Percentiles rank a stretch among this genome's conserved stretches.
Conservation (phyloP, 2,113 vertebrate species). For the Promerops cafer region DNA sequence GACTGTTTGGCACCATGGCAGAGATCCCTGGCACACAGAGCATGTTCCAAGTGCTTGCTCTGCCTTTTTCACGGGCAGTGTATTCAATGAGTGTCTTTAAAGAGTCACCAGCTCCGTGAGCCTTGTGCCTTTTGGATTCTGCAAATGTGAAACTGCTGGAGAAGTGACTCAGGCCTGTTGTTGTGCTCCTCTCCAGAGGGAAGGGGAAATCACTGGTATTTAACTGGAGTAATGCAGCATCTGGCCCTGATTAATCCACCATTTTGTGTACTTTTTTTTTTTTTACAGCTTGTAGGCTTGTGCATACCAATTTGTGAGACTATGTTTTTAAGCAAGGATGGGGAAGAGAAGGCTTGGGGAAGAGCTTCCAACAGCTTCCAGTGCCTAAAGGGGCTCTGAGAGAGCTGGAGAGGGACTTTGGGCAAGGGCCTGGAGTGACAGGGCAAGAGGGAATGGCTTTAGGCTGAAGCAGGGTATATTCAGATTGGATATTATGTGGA, state of each 20-base stretch:
- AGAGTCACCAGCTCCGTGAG: accelerated
- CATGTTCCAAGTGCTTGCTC: not conserved
- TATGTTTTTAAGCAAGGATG: not conserved
- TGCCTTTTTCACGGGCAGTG: not conserved
- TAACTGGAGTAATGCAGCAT: not conserved
- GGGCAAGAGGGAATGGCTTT: not conserved
- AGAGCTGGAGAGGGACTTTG: not conserved
- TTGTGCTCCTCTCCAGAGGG: not conserved
- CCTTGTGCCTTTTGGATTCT: not conserved
- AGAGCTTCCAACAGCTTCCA: not conserved
- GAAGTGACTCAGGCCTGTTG: not conserved
- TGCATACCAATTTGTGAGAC: not conserved
- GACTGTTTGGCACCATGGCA: not conserved
- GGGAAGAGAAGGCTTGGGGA: not conserved
- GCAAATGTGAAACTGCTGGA: not conserved
- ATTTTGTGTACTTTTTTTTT: not conserved
- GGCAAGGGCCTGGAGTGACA: not conserved
- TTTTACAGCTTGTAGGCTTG: too few species aligned
- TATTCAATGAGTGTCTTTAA: not conserved
- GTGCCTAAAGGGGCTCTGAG: not conserved
- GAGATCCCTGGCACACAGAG: not conserved
- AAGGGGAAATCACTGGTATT: not conserved
- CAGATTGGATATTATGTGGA: not conserved
- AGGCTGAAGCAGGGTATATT: not conserved
- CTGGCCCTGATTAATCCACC: not conserved